These are phyloP conservation scores for Osmerus eperlanus DNA, from an alignment of 2,113 vertebrate species.

Conservation along the genomic window DNA sequence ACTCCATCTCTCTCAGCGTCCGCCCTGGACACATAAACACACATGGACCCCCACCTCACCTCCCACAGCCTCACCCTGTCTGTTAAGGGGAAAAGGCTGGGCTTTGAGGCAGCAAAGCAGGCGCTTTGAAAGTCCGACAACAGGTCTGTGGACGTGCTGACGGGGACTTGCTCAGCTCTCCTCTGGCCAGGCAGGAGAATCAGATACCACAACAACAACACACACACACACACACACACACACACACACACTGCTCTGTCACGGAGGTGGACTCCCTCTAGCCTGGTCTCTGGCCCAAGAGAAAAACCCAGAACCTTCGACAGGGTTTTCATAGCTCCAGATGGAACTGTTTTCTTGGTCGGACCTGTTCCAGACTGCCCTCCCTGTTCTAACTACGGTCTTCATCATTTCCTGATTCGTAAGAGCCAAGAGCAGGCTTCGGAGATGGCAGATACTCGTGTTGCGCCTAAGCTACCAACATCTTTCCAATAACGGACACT, in stretches of 20 bases:
- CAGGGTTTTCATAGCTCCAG: background rate
- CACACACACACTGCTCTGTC: too few relatives aligned
- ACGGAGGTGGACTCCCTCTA: background rate
- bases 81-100: background rate
- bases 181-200: slow-evolving; percentile 16
- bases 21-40: background rate
- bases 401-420: too few relatives aligned
- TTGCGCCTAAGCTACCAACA: too few relatives aligned
- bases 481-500: too few relatives aligned
- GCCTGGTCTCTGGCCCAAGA: background rate
- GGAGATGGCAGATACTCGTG: too few relatives aligned
- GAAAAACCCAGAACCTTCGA: background rate
- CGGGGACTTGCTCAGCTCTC: slow-evolving; percentile 53
- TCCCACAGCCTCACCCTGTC: too few relatives aligned
- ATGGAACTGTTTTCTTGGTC: background rate
- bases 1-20: background rate
- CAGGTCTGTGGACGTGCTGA: slow-evolving; percentile 55
- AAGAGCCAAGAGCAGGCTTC: too few relatives aligned
- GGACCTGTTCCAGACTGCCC: background rate
- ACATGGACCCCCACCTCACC: too few relatives aligned
- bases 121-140: slow-evolving; percentile 14
- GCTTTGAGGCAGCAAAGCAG: slow-evolving; percentile 15
- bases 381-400: background rate
- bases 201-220: slow-evolving; percentile 25
- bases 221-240: background rate